Evolutionary conservation across 1,140 invertebrate genomes (phyloP).

Genomic region (Ladona fulva): DNA sequence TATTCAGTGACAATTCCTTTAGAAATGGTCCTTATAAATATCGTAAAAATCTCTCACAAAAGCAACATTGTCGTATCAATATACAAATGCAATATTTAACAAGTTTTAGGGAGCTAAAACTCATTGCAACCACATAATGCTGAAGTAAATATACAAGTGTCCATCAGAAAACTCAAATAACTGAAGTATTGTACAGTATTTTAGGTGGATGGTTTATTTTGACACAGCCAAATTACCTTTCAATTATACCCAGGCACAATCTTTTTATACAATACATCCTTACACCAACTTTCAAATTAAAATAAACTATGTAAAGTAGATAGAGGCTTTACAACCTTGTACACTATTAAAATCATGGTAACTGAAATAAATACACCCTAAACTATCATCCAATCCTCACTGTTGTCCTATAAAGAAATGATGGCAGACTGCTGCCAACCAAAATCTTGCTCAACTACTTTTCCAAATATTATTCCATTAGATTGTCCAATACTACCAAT

Average conservation of each 20-base stretch:
- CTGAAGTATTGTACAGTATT: background rate
- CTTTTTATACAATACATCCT: background rate
- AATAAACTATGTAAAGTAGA: too few species aligned
- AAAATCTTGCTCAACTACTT: too few species aligned
- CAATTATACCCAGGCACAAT: background rate
- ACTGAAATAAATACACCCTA: background rate
- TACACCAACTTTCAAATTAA: too few species aligned
- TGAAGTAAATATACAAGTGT: slow-evolving; percentile 1
- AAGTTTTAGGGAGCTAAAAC: background rate
- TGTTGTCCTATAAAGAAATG: too few species aligned
- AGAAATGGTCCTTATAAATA: background rate
- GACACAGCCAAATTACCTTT: slow-evolving; percentile 6
- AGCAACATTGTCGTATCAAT: slow-evolving; percentile 6
- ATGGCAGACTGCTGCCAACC: too few species aligned
- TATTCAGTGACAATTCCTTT: background rate
- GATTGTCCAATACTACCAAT: too few species aligned
- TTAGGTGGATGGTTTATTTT: background rate
- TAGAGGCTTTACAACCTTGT: too few species aligned
- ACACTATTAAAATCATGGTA: background rate
- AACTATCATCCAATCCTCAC: background rate
- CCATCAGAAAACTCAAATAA: background rate
- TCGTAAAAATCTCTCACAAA: slow-evolving; percentile 10
- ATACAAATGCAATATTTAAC: slow-evolving; percentile 4
- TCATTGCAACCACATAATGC: background rate
- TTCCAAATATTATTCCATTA: too few species aligned